These are phyloP conservation scores for Athene cunicularia DNA, from an alignment of 2,113 vertebrate genomes.

Conservation along the genomic window DNA sequence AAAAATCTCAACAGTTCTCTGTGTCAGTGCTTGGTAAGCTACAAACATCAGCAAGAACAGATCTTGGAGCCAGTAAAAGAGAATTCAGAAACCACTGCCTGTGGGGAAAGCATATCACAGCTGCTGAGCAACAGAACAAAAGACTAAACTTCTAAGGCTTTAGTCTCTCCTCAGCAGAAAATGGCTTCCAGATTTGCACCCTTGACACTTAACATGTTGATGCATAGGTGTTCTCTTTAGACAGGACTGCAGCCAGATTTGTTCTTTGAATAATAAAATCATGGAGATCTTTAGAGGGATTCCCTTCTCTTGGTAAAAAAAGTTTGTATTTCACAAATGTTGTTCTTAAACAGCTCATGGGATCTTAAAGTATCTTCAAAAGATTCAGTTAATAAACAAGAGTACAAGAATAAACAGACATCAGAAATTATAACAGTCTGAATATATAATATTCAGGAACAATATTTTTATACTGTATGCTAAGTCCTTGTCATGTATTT, in stretches of 20 bases:
- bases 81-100: not conserved
- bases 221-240: not conserved
- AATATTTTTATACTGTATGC: not conserved
- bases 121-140: not conserved
- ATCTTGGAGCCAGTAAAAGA: not conserved
- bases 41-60: not conserved
- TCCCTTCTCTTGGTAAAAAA: not conserved
- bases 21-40: not conserved
- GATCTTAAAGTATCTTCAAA: not conserved
- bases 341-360: not conserved
- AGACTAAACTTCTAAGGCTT: not conserved
- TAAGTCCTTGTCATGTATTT: not conserved
- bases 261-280: not conserved
- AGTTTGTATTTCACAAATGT: accelerated
- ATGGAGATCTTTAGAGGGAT: not conserved
- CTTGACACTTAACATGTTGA: not conserved
- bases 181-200: not conserved
- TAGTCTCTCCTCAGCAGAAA: not conserved
- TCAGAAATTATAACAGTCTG: not conserved
- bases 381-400: not conserved
- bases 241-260: not conserved
- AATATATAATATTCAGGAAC: not conserved
- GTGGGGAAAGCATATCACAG: not conserved
- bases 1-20: not conserved
- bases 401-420: not conserved